Evolutionary conservation across 2,797 vertebrate genomes (phyloP).

Genomic region (Semotilus atromaculatus): DNA sequence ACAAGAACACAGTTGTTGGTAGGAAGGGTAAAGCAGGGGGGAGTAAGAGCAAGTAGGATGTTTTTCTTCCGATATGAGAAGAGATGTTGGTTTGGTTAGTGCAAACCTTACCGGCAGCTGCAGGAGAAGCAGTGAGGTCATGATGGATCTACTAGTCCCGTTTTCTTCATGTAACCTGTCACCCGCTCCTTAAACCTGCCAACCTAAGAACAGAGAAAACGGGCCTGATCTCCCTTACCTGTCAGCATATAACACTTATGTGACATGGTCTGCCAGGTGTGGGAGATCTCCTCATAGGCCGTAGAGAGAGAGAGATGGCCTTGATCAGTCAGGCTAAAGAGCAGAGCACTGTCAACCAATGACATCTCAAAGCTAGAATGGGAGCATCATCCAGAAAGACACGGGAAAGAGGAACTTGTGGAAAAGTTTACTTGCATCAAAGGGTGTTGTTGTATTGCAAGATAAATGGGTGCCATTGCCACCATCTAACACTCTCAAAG

Average conservation of each 20-base stretch:
- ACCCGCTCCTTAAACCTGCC: slow-evolving; percentile 51
- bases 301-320: slow-evolving; percentile 66
- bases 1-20: slow-evolving; percentile 54
- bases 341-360: slow-evolving; percentile 69
- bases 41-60: slow-evolving; percentile 29
- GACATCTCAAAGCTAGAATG: slow-evolving; percentile 70
- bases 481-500: neutral
- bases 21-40: slow-evolving; percentile 29
- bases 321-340: slow-evolving; percentile 77
- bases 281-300: slow-evolving; percentile 67
- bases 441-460: neutral
- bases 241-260: slow-evolving; percentile 71
- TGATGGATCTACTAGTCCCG: slow-evolving; percentile 44
- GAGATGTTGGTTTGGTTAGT: slow-evolving; percentile 32
- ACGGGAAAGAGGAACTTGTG: slow-evolving; percentile 45
- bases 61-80: neutral
- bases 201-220: slow-evolving; percentile 46
- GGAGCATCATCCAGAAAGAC: slow-evolving; percentile 39
- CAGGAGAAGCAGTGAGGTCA: neutral
- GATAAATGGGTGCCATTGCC: neutral
- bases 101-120: neutral
- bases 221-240: slow-evolving; percentile 63
- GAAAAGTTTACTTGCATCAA: slow-evolving; percentile 31
- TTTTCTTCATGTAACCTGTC: slow-evolving; percentile 53
- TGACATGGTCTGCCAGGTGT: slow-evolving; percentile 63